phyloP scores from a whole-genome alignment of 2,113 vertebrate species.

The Geococcyx californianus region DNA sequence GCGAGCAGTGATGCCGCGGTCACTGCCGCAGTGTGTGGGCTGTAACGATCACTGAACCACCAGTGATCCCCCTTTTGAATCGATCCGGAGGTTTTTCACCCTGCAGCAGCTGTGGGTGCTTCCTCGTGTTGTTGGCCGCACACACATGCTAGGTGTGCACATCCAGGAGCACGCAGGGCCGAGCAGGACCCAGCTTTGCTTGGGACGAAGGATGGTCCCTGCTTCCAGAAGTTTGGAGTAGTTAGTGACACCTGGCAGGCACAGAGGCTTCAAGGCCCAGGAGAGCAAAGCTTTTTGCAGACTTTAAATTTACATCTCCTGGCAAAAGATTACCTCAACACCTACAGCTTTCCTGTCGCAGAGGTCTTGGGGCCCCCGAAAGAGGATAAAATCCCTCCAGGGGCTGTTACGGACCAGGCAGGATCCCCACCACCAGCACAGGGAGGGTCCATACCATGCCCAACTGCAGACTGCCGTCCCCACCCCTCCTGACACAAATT shows the following conservation, averaged over 20 bases:
- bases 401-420: not conserved
- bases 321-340: not conserved
- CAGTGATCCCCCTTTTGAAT: not conserved
- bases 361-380: not conserved
- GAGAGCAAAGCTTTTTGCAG: not conserved
- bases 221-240: not conserved
- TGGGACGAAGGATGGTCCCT: not conserved
- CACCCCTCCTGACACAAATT: not conserved
- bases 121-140: not conserved
- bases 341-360: not conserved
- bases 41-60: rapidly evolving
- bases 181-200: not conserved
- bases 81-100: not conserved
- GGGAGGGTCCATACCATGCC: rapidly evolving
- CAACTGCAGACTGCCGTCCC: not conserved
- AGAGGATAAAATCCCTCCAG: not conserved
- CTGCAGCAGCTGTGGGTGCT: rapidly evolving
- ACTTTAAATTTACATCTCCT: not conserved
- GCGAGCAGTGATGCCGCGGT: rapidly evolving
- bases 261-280: not conserved
- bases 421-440: not conserved
- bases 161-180: not conserved
- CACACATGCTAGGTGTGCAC: not conserved
- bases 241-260: not conserved
- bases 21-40: rapidly evolving